Conservation (phyloP, 2,888 invertebrate species). For the Listrodromus nycthemerus region DNA sequence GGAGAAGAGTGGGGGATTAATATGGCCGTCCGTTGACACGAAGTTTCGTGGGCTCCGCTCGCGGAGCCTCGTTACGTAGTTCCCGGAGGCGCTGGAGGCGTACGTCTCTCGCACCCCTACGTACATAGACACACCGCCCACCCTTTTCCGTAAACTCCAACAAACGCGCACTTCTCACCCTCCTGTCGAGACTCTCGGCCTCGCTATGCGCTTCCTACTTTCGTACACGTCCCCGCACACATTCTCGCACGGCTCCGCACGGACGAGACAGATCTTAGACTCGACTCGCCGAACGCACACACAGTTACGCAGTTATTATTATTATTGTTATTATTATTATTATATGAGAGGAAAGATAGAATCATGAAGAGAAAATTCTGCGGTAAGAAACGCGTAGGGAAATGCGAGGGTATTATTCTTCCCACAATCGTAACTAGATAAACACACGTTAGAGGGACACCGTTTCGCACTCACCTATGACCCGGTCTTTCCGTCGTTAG, state of each 20-base stretch:
- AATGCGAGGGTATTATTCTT: background rate
- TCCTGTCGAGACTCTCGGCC: slow-evolving; percentile 47
- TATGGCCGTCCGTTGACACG: slow-evolving; percentile 76
- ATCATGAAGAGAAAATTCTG: background rate
- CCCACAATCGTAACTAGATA: background rate
- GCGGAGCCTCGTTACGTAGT: slow-evolving; percentile 64
- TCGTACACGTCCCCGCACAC: slow-evolving; percentile 59
- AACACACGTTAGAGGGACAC: slow-evolving; percentile 26
- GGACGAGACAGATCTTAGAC: background rate
- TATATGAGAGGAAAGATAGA: no score
- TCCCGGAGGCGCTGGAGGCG: slow-evolving; percentile 68
- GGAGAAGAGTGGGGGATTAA: slow-evolving; percentile 71
- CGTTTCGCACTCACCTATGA: slow-evolving; percentile 55
- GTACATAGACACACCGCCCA: slow-evolving; percentile 49
- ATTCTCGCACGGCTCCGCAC: background rate
- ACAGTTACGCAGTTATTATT: background rate
- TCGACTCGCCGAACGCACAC: background rate
- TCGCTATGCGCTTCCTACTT: slow-evolving; percentile 53
- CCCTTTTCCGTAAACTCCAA: slow-evolving; percentile 52
- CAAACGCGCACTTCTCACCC: slow-evolving; percentile 69
- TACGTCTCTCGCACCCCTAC: slow-evolving; percentile 51
- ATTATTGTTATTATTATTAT: background rate
- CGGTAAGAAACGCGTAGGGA: background rate
- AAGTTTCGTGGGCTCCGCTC: slow-evolving; percentile 68
- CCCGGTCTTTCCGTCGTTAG: slow-evolving; percentile 16